Evolutionary conservation across 2,797 vertebrate species (phyloP).

Genomic region (Phyllotis vaccarum): DNA sequence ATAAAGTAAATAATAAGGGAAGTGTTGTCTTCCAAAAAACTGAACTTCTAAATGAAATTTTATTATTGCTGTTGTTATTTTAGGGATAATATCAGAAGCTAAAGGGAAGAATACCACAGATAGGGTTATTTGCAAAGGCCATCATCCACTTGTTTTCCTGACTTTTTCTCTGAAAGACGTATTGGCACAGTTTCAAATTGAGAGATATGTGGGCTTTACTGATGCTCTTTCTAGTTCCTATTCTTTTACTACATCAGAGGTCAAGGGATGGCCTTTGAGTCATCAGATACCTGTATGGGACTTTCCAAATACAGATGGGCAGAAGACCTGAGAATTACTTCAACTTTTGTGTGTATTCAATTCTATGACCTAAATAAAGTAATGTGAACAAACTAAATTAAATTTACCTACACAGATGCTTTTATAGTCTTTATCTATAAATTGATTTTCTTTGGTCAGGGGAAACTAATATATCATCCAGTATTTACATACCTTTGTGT

Average conservation of each 20-base stretch:
- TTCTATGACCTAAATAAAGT: background rate
- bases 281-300: background rate
- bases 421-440: background rate
- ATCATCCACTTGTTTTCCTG: background rate
- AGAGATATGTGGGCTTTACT: background rate
- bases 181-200: too few species aligned
- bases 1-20: background rate
- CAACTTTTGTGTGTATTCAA: background rate
- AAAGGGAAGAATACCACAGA: background rate
- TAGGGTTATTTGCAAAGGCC: background rate
- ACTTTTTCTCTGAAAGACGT: constrained; percentile 2
- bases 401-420: constrained; percentile 3
- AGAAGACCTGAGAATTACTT: background rate
- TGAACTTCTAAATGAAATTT: background rate
- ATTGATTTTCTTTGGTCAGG: background rate
- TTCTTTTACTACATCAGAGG: background rate
- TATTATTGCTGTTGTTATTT: background rate
- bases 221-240: background rate
- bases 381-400: background rate
- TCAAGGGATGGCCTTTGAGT: background rate
- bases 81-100: background rate
- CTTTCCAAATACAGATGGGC: background rate
- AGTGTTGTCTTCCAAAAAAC: background rate
- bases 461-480: constrained; percentile 27
- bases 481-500: background rate